Evolutionary conservation across 2,797 vertebrate species (phyloP).

Genomic region (Lithobates sylvaticus): DNA sequence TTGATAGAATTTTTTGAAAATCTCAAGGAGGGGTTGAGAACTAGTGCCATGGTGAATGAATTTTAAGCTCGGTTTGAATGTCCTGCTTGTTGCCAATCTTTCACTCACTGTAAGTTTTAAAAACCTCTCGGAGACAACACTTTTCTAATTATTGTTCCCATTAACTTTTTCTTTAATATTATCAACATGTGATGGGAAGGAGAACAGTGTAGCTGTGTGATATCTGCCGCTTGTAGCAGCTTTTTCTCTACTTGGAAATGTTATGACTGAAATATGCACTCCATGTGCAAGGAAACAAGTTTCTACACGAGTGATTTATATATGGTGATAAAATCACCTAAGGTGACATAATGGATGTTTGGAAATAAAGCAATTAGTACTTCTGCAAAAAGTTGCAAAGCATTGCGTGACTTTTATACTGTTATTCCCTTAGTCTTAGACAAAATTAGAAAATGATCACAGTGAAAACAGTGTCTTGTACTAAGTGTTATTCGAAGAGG

Average conservation of each 20-base stretch:
- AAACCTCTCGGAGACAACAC: too few relatives aligned
- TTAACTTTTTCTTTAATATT: too few relatives aligned
- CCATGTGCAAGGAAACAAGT: background rate
- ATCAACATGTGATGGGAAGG: too few relatives aligned
- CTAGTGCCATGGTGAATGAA: too few relatives aligned
- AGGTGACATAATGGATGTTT: background rate
- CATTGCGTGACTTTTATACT: background rate
- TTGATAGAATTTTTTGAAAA: too few relatives aligned
- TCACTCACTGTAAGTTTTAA: too few relatives aligned
- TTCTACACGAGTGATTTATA: background rate
- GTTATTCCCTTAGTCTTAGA: background rate
- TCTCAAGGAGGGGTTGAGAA: too few relatives aligned
- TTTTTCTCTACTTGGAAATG: background rate
- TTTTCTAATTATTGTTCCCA: too few relatives aligned
- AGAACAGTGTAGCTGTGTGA: too few relatives aligned
- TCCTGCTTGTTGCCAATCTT: too few relatives aligned
- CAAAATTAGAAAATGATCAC: background rate
- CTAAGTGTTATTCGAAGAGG: background rate
- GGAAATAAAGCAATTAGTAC: background rate
- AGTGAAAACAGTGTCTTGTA: background rate
- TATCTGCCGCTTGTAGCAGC: too few relatives aligned
- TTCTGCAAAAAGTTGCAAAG: background rate
- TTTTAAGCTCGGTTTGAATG: too few relatives aligned
- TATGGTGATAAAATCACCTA: background rate
- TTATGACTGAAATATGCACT: background rate